phyloP scores from a whole-genome alignment of 1,140 invertebrate genomes.

The Bombus consobrinus region DNA sequence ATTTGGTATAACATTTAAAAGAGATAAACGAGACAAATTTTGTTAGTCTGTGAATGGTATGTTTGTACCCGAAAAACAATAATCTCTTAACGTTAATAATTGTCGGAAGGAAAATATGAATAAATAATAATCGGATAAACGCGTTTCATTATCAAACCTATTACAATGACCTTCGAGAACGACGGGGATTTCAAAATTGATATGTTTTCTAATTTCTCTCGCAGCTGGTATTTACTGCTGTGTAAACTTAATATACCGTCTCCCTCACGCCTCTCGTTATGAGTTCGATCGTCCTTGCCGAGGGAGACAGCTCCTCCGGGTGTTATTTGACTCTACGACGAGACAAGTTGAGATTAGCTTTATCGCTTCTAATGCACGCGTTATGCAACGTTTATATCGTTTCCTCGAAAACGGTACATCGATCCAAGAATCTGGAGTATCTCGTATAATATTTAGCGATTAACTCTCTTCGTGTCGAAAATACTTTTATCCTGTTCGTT shows the following conservation, averaged over 20 bases:
- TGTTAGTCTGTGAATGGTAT: too few species aligned
- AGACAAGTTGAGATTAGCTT: neutral
- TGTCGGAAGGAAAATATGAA: too few species aligned
- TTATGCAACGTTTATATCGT: neutral
- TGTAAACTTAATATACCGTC: slow-evolving; percentile 70
- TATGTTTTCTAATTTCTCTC: slow-evolving; percentile 48
- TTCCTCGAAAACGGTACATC: neutral
- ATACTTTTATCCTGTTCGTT: too few species aligned
- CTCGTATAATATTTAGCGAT: neutral
- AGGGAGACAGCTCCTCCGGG: neutral
- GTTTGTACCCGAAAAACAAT: too few species aligned
- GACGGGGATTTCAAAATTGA: slow-evolving; percentile 9
- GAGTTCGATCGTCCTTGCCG: slow-evolving; percentile 45
- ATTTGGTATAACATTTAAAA: too few species aligned
- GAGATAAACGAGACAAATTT: too few species aligned
- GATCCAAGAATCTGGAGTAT: neutral
- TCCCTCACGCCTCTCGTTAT: slow-evolving; percentile 8
- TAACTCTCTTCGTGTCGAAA: too few species aligned
- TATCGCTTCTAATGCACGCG: neutral
- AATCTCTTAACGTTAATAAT: too few species aligned
- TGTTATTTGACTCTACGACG: neutral
- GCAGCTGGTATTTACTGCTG: slow-evolving; percentile 64
- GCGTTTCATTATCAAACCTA: neutral
- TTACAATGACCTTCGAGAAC: neutral
- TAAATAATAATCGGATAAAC: too few species aligned